Conservation (phyloP, 2,888 invertebrate genomes). For the Parelbella ahira region DNA sequence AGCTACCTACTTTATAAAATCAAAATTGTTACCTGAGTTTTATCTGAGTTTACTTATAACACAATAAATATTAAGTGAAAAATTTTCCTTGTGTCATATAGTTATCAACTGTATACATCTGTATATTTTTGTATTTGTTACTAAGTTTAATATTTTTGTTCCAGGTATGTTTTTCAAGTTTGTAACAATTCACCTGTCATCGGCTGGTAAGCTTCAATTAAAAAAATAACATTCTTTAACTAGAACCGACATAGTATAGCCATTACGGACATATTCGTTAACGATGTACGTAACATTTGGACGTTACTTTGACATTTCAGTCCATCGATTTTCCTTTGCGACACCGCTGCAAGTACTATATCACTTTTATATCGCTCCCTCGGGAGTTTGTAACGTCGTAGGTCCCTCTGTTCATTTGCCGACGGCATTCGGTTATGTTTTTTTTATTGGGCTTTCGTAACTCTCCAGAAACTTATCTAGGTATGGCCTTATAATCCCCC, state of each 20-base stretch:
- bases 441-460: conserved; percentile 56
- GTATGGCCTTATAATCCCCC: conserved; percentile 31
- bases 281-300: no score
- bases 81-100: no score
- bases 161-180: conserved; percentile 28
- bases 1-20: no score
- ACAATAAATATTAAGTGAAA: no score
- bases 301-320: conserved; percentile 56
- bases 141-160: conserved; percentile 26
- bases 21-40: no score
- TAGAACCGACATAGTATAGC: no score
- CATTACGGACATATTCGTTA: no score
- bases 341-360: conserved; percentile 52
- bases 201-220: no score
- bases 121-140: background rate
- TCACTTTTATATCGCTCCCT: conserved; percentile 63
- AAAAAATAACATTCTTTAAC: no score
- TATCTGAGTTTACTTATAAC: no score
- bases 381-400: conserved; percentile 47
- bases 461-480: conserved; percentile 44
- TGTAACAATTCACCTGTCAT: no score
- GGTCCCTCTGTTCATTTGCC: conserved; percentile 50
- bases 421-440: conserved; percentile 51
- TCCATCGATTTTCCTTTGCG: conserved; percentile 55
- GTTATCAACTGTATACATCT: no score